Evolutionary conservation across 2,888 invertebrate species (phyloP).

Genomic region (Agriopis leucophaearia): DNA sequence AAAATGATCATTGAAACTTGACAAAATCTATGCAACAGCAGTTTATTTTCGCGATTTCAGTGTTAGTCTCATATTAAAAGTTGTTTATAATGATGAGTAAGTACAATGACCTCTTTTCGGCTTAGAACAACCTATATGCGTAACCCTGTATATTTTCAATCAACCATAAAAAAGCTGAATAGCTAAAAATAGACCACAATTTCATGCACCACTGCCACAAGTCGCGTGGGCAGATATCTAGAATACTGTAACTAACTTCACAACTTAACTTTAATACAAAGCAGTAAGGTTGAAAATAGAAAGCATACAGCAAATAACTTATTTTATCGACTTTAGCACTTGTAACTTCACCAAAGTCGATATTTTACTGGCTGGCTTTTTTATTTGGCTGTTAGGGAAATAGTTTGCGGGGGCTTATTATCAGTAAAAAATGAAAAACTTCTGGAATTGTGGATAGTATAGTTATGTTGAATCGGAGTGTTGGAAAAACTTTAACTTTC

Average conservation of each 20-base stretch:
- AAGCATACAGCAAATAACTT: conserved; percentile 22
- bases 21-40: no score
- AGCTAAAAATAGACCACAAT: conserved; percentile 18
- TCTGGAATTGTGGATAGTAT: not conserved
- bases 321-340: conserved; percentile 33
- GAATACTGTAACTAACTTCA: conserved; percentile 5
- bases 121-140: no score
- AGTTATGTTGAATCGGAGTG: no score
- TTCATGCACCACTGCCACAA: conserved; percentile 20
- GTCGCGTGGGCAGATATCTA: conserved; percentile 22
- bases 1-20: no score
- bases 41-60: no score
- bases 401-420: conserved; percentile 26
- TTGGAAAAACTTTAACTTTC: no score
- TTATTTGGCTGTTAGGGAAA: conserved; percentile 22
- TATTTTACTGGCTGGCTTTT: no score
- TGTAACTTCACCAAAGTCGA: conserved; percentile 18
- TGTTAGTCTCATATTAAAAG: no score
- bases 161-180: not conserved
- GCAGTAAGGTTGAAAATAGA: conserved; percentile 18
- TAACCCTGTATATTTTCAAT: no score
- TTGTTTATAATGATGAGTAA: no score
- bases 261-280: conserved; percentile 9
- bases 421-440: conserved; percentile 21
- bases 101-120: no score